phyloP scores from a whole-genome alignment of 2,797 vertebrate genomes.

The Mallotus villosus region DNA sequence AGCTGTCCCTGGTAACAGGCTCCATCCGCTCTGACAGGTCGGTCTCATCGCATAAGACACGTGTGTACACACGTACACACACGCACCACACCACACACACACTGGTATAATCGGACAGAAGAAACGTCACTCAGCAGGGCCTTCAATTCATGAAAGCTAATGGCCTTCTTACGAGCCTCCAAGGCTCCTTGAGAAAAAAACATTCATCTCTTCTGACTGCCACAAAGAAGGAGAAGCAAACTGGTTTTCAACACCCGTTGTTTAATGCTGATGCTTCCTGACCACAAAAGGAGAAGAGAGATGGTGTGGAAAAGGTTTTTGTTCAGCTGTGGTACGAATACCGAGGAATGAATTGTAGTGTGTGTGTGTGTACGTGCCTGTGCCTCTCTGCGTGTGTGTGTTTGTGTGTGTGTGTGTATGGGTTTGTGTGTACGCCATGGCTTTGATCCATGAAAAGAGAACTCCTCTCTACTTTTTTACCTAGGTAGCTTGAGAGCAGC shows the following conservation, averaged over 20 bases:
- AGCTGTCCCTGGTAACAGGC: constrained; percentile 63
- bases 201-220: not conserved
- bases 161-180: not conserved
- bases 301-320: not conserved
- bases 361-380: not conserved
- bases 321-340: not conserved
- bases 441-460: constrained; percentile 31
- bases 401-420: constrained; percentile 5
- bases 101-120: not conserved
- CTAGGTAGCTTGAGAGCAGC: not conserved
- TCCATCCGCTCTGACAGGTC: constrained; percentile 39
- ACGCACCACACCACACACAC: not conserved
- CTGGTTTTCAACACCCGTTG: not conserved
- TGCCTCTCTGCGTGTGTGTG: not conserved
- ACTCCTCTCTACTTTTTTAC: constrained; percentile 4
- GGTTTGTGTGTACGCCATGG: not conserved
- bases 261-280: not conserved
- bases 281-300: not conserved
- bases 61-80: not conserved
- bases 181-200: not conserved
- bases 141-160: not conserved
- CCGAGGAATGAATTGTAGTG: not conserved
- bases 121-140: not conserved
- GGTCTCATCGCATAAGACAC: not conserved
- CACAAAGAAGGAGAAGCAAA: not conserved